These are phyloP conservation scores for Mastacembelus armatus DNA, from an alignment of 2,797 vertebrate species.

Conservation along the genomic window DNA sequence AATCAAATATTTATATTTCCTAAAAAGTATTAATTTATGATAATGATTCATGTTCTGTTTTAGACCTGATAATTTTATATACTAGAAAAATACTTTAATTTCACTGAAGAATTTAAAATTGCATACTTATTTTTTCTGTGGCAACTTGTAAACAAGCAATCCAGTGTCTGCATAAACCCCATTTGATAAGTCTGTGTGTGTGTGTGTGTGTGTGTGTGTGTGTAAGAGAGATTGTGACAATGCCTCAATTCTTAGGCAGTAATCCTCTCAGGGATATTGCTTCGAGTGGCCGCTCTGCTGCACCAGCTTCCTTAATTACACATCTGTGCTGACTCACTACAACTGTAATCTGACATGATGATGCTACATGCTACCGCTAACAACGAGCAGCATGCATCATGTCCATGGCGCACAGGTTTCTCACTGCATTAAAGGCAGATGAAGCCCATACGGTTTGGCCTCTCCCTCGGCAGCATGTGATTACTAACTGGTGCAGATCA, in stretches of 20 bases:
- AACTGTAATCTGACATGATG: constrained; percentile 76
- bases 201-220: constrained; percentile 2
- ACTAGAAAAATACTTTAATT: background rate
- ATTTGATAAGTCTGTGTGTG: constrained; percentile 32
- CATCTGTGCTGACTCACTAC: constrained; percentile 75
- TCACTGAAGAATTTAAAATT: background rate
- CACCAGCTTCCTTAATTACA: constrained; percentile 74
- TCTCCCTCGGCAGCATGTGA: constrained; percentile 51
- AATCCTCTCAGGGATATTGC: constrained; percentile 78
- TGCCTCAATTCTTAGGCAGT: constrained; percentile 60
- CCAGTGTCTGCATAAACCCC: background rate
- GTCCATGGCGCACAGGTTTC: constrained; percentile 25
- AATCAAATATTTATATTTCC: background rate
- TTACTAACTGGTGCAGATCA: constrained; percentile 51
- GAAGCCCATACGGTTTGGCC: constrained; percentile 41
- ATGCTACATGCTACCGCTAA: constrained; percentile 62
- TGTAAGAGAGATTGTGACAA: constrained; percentile 52
- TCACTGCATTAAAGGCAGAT: constrained; percentile 30
- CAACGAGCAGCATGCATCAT: constrained; percentile 11
- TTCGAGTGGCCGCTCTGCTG: constrained; percentile 67
- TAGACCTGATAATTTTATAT: background rate
- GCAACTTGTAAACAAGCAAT: constrained; percentile 36
- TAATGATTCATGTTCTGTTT: background rate
- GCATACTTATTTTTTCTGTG: constrained; percentile 17
- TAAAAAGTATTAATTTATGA: background rate